These are phyloP conservation scores for Hermodice carunculata DNA, from an alignment of 2,888 invertebrate genomes.

Conservation along the genomic window DNA sequence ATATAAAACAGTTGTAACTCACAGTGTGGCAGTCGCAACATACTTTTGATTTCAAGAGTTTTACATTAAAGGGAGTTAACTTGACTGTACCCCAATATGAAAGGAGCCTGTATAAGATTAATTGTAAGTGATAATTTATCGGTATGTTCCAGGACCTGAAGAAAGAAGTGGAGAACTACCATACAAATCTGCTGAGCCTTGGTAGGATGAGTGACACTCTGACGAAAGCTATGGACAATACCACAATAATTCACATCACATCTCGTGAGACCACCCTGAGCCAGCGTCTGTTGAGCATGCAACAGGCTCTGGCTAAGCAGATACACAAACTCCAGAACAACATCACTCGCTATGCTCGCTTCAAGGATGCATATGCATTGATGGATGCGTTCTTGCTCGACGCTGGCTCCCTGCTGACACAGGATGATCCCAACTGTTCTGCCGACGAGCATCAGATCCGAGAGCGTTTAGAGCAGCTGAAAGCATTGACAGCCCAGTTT, in stretches of 20 bases:
- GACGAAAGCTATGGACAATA: constrained; percentile 56
- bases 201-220: constrained; percentile 67
- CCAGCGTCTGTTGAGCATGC: constrained; percentile 53
- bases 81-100: no score
- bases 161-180: constrained; percentile 55
- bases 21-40: no score
- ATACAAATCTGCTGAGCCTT: constrained; percentile 68
- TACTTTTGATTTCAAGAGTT: no score
- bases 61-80: no score
- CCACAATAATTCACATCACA: constrained; percentile 55
- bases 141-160: constrained; percentile 53
- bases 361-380: constrained; percentile 51
- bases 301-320: constrained; percentile 54
- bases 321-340: constrained; percentile 50
- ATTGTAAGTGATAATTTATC: no score
- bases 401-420: constrained; percentile 47
- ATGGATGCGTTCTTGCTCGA: constrained; percentile 54
- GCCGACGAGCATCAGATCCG: constrained; percentile 56
- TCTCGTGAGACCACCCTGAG: constrained; percentile 56
- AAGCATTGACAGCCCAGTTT: constrained; percentile 38
- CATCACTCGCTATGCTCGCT: constrained; percentile 48
- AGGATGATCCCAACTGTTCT: constrained; percentile 52
- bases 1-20: no score
- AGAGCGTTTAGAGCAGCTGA: constrained; percentile 52
- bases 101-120: no score